A percentile compares a stretch with the other conserved stretches of the same genome.
phyloP scores from a whole-genome alignment of 2,113 vertebrate genomes.

The Oceanites oceanicus region DNA sequence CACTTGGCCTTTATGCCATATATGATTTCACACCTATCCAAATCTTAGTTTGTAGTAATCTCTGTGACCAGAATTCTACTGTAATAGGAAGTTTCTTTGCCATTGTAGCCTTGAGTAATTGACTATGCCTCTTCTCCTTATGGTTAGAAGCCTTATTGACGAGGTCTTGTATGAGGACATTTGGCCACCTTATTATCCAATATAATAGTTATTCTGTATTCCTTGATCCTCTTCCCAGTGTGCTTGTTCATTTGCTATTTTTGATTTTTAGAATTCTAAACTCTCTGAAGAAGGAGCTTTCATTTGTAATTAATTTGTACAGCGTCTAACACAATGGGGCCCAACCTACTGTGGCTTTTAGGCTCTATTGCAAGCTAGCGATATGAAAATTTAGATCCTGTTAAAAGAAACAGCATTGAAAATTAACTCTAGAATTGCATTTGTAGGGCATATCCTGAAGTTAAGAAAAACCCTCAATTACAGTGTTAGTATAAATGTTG shows the following conservation, averaged over 20 bases:
- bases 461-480: neutral
- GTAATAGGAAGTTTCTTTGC: neutral
- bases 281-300: neutral
- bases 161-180: neutral
- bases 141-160: neutral
- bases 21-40: neutral
- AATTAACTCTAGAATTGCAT: neutral
- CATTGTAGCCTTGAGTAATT: neutral
- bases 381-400: neutral
- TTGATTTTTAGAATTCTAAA: neutral
- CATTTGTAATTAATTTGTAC: neutral
- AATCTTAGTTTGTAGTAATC: neutral
- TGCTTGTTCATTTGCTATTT: neutral
- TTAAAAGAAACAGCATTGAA: neutral
- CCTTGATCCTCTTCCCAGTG: neutral
- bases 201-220: neutral
- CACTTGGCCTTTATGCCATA: neutral
- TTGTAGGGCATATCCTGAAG: neutral
- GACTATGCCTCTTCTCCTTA: neutral
- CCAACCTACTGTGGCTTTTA: neutral
- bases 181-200: neutral
- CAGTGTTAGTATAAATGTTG: neutral
- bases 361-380: neutral
- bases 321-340: neutral
- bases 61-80: neutral